These are phyloP conservation scores for Eutrigla gurnardus DNA, from an alignment of 2,797 vertebrate species.

Conservation along the genomic window DNA sequence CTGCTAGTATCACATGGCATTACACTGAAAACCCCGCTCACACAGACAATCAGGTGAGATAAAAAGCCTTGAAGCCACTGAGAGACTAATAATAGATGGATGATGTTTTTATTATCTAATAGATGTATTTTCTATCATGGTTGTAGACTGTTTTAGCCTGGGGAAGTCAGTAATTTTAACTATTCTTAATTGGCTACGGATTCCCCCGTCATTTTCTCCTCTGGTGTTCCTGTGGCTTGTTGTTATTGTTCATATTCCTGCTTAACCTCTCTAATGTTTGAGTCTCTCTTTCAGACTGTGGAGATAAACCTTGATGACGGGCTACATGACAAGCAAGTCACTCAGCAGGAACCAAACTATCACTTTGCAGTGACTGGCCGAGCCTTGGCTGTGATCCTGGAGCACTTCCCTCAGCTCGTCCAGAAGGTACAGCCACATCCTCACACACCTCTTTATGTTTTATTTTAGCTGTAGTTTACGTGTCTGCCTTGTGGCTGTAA, in stretches of 20 bases:
- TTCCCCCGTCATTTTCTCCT: no score
- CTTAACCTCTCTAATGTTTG: no score
- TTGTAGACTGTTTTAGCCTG: background rate
- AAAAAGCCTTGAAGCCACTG: no score
- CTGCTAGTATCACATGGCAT: slow-evolving; percentile 93
- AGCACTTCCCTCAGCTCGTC: slow-evolving; percentile 95
- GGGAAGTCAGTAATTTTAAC: no score
- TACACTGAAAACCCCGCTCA: slow-evolving; percentile 87
- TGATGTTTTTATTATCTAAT: background rate
- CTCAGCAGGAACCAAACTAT: slow-evolving; percentile 78
- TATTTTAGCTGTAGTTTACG: background rate
- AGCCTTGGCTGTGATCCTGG: slow-evolving; percentile 92
- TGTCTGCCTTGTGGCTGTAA: slow-evolving; percentile 23
- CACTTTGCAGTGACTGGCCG: slow-evolving; percentile 96
- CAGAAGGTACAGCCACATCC: slow-evolving; percentile 87
- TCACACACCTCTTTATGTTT: background rate
- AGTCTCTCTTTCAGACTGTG: slow-evolving; percentile 83
- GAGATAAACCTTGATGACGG: slow-evolving; percentile 86
- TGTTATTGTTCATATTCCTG: no score
- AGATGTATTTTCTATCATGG: background rate
- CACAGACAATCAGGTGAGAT: slow-evolving; percentile 75
- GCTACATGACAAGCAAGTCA: slow-evolving; percentile 74
- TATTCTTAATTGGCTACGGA: no score
- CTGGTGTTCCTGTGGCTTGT: no score
- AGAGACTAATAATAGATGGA: background rate